phyloP scores from a whole-genome alignment of 2,888 invertebrate species.

The Cybosia mesomella region DNA sequence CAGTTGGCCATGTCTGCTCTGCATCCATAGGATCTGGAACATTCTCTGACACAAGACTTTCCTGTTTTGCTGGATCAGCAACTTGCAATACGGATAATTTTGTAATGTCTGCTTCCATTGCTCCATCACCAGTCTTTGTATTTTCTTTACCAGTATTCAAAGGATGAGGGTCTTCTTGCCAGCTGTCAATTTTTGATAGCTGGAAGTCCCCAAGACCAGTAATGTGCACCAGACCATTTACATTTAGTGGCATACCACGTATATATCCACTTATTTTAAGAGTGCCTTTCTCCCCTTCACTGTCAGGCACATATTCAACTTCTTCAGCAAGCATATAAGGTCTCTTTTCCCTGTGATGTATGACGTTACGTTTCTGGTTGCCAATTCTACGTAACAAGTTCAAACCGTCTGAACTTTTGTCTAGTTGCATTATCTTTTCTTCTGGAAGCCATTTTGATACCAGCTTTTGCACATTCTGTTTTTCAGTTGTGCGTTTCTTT shows the following conservation, averaged over 20 bases:
- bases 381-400: slow-evolving; percentile 90
- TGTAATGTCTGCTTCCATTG: slow-evolving; percentile 72
- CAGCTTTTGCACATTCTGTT: slow-evolving; percentile 88
- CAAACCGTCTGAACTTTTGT: slow-evolving; percentile 91
- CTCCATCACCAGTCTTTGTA: slow-evolving; percentile 67
- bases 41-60: slow-evolving; percentile 92
- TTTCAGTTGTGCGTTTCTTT: slow-evolving; percentile 90
- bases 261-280: slow-evolving; percentile 95
- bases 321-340: slow-evolving; percentile 95
- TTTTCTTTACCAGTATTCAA: slow-evolving; percentile 85
- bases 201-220: slow-evolving; percentile 98
- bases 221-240: slow-evolving; percentile 96
- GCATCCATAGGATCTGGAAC: slow-evolving; percentile 96
- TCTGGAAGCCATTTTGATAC: slow-evolving; percentile 92
- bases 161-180: slow-evolving; percentile 89
- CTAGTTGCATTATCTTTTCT: slow-evolving; percentile 93
- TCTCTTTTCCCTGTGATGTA: slow-evolving; percentile 91
- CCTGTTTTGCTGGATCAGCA: slow-evolving; percentile 90
- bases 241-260: slow-evolving; percentile 93
- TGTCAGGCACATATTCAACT: slow-evolving; percentile 88
- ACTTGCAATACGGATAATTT: slow-evolving; percentile 84
- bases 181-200: slow-evolving; percentile 92
- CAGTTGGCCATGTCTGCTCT: slow-evolving; percentile 99
- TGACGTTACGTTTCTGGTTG: slow-evolving; percentile 92
- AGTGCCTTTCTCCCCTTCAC: slow-evolving; percentile 86